phyloP scores from a whole-genome alignment of 2,888 invertebrate genomes.

The Parnassius glacialis region DNA sequence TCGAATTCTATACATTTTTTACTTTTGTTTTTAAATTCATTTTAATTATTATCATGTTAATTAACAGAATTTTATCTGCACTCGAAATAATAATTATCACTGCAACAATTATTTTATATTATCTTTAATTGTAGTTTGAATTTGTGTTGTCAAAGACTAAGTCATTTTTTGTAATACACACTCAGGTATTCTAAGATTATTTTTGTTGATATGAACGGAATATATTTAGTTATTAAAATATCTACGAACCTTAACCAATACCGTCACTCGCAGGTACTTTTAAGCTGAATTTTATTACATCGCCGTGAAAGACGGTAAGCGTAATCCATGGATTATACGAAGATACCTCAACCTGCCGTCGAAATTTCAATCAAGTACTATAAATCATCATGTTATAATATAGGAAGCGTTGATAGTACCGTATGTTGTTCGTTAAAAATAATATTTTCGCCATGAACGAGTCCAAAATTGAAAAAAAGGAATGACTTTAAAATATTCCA shows the following conservation, averaged over 20 bases:
- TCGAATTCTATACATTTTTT: no score
- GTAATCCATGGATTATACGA: conserved; percentile 58
- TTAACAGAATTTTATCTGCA: no score
- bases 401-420: conserved; percentile 6
- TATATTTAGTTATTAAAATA: conserved; percentile 6
- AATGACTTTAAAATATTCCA: no score
- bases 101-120: no score
- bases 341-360: conserved; percentile 16
- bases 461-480: background rate
- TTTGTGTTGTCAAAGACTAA: no score
- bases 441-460: background rate
- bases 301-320: conserved; percentile 73
- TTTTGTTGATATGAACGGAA: conserved; percentile 3
- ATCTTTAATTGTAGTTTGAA: no score
- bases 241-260: conserved; percentile 16
- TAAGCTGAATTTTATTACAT: conserved; percentile 81
- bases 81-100: no score
- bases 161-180: no score
- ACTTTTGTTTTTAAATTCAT: no score
- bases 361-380: conserved; percentile 28
- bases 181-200: background rate
- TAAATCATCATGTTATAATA: conserved; percentile 25
- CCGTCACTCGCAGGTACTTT: conserved; percentile 52
- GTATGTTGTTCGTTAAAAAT: background rate
- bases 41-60: no score